Evolutionary conservation across 64 coral and sea anemone species (phyloP).

Genomic region (Stichodactyla helianthus): DNA sequence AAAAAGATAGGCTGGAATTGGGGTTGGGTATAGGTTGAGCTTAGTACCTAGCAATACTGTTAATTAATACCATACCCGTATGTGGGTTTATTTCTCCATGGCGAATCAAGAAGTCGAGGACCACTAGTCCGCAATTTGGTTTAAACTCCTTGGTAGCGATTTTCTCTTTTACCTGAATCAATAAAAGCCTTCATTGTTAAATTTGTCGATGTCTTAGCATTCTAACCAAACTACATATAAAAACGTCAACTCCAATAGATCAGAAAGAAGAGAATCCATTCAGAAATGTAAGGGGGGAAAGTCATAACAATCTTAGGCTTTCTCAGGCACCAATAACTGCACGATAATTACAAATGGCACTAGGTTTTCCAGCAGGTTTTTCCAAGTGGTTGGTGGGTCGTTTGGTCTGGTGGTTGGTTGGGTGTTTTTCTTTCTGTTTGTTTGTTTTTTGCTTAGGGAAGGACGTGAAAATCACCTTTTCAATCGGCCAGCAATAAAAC

Average conservation of each 20-base stretch:
- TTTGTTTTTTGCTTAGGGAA: too few relatives aligned
- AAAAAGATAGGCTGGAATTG: background rate
- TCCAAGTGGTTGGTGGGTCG: too few relatives aligned
- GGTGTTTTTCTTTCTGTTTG: too few relatives aligned
- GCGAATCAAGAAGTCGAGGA: conserved; percentile 93
- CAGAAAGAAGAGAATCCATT: too few relatives aligned
- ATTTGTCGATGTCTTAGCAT: background rate
- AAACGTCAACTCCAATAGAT: background rate
- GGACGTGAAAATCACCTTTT: conserved; percentile 37
- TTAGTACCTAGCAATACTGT: background rate
- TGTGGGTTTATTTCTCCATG: conserved; percentile 74
- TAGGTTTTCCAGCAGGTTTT: too few relatives aligned
- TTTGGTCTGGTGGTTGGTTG: too few relatives aligned
- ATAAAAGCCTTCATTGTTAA: background rate
- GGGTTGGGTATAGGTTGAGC: background rate
- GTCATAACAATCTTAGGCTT: too few relatives aligned
- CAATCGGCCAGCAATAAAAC: conserved; percentile 90
- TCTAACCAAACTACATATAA: background rate
- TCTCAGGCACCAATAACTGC: too few relatives aligned
- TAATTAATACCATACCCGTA: conserved; percentile 35
- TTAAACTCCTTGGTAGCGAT: conserved; percentile 84
- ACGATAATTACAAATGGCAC: too few relatives aligned
- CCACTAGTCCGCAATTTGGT: conserved; percentile 75
- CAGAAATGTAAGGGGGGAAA: too few relatives aligned
- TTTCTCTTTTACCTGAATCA: conserved; percentile 76